A percentile compares a stretch with the other conserved stretches of the same genome.
These are phyloP conservation scores for Hyles vespertilio DNA, from an alignment of 1,140 invertebrate species.

Conservation along the genomic window DNA sequence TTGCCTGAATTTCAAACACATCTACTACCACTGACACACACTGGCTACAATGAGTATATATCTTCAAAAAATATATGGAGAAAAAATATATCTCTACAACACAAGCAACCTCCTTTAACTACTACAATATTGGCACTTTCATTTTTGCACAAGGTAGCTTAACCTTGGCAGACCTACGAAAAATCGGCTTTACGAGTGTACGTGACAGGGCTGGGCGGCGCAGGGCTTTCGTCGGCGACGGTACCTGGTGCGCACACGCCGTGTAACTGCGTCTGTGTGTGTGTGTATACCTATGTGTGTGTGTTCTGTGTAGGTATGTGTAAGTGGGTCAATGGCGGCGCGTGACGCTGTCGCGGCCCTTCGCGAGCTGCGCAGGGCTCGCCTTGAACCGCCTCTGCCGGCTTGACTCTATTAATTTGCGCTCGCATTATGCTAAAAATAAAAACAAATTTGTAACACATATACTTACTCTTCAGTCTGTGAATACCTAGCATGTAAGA, in stretches of 20 bases:
- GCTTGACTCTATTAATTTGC: conserved; percentile 56
- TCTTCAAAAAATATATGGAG: too few relatives aligned
- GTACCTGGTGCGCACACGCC: conserved; percentile 2
- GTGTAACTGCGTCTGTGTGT: conserved; percentile 28
- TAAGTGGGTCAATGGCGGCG: conserved; percentile 70
- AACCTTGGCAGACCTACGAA: too few relatives aligned
- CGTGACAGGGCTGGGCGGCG: conserved; percentile 37
- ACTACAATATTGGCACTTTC: too few relatives aligned
- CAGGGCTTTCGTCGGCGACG: conserved; percentile 47
- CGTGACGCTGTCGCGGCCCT: conserved; percentile 69
- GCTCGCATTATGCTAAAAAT: conserved; percentile 56
- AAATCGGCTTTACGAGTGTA: conserved; percentile 19
- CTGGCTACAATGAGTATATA: too few relatives aligned
- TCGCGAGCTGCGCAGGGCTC: conserved; percentile 56
- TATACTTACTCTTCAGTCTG: too few relatives aligned
- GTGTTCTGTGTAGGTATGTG: conserved; percentile 47
- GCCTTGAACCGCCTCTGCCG: conserved; percentile 67
- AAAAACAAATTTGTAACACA: conserved; percentile 18
- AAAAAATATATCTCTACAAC: too few relatives aligned
- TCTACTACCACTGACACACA: too few relatives aligned
- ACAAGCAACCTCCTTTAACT: too few relatives aligned
- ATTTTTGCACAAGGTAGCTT: too few relatives aligned
- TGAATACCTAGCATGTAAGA: too few relatives aligned
- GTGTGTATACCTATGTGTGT: conserved; percentile 52
- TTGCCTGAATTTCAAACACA: too few relatives aligned